phyloP scores from a whole-genome alignment of 1,140 invertebrate genomes.

The Meloidogyne floridensis region DNA sequence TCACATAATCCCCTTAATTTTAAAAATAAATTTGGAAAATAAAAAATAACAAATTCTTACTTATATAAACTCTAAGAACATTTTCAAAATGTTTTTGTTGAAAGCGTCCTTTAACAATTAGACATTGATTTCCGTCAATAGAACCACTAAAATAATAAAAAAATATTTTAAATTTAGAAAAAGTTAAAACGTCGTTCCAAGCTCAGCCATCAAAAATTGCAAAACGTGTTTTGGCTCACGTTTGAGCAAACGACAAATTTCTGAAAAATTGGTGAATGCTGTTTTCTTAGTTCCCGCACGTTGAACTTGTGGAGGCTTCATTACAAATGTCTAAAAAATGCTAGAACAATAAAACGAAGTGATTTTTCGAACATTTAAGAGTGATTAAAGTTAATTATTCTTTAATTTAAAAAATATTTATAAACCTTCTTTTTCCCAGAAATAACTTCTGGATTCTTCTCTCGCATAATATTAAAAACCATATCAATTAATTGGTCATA shows the following conservation, averaged over 20 bases:
- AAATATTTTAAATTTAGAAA: slow-evolving; percentile 6
- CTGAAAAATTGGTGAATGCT: slow-evolving; percentile 97
- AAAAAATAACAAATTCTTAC: slow-evolving; percentile 66
- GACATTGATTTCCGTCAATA: slow-evolving; percentile 82
- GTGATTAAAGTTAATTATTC: no score
- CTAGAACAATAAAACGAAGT: slow-evolving; percentile 68
- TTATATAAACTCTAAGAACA: slow-evolving; percentile 89
- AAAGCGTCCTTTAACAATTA: slow-evolving; percentile 98
- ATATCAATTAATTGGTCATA: slow-evolving; percentile 77
- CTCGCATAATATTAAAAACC: slow-evolving; percentile 96
- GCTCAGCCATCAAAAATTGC: slow-evolving; percentile 94
- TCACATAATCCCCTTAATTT: slow-evolving; percentile 85
- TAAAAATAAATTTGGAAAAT: neutral
- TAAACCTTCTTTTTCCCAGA: slow-evolving; percentile 83
- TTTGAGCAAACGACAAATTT: slow-evolving; percentile 83
- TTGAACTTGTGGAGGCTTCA: slow-evolving; percentile 95
- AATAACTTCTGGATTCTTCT: slow-evolving; percentile 99
- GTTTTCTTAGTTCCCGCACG: slow-evolving; percentile 98
- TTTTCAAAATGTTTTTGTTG: slow-evolving; percentile 99
- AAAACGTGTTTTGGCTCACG: slow-evolving; percentile 96
- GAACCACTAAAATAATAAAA: slow-evolving; percentile 69
- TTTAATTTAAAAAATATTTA: no score
- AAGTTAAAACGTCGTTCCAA: slow-evolving; percentile 81
- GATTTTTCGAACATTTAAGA: no score
- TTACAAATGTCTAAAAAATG: slow-evolving; percentile 97